A percentile compares a stretch with the other conserved stretches of the same genome.
phyloP scores from a whole-genome alignment of 1,140 invertebrate genomes.

The Eciton burchellii region DNA sequence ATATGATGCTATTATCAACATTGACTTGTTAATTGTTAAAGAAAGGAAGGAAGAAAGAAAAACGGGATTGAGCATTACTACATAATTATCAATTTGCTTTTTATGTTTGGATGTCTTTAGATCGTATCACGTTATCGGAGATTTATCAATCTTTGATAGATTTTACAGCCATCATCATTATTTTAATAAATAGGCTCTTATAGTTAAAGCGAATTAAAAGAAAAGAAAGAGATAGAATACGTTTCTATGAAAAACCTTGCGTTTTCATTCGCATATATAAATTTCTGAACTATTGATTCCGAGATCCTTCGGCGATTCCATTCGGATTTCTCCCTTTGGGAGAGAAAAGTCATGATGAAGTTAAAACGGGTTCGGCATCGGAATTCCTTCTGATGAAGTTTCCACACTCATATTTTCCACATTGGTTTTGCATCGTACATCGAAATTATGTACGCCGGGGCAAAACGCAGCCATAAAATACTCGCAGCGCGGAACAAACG shows the following conservation, averaged over 20 bases:
- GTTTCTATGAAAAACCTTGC: not conserved
- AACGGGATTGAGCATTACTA: too few species aligned
- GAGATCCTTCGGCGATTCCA: conserved; percentile 1
- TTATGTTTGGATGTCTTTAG: not conserved
- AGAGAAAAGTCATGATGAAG: conserved; percentile 23
- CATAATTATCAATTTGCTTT: not conserved
- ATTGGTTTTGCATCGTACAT: not conserved
- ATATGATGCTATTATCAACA: too few species aligned
- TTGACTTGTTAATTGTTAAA: not conserved
- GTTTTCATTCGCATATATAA: conserved; percentile 6
- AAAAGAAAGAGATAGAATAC: not conserved
- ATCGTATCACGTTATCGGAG: too few species aligned
- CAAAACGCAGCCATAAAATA: not conserved
- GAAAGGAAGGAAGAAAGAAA: not conserved
- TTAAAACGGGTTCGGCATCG: not conserved
- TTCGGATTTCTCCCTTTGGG: not conserved
- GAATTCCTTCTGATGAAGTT: not conserved
- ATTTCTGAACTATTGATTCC: not conserved
- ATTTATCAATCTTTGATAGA: not conserved
- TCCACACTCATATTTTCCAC: not conserved
- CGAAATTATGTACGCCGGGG: not conserved
- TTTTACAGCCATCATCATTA: not conserved
- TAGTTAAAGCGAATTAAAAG: not conserved
- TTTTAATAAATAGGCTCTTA: conserved; percentile 4
- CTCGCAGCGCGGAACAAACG: conserved; percentile 10